Evolutionary conservation across 2,113 vertebrate genomes (phyloP), one percentile per base, ranked within the genome.

Genomic region (Syrrhaptes paradoxus): DNA sequence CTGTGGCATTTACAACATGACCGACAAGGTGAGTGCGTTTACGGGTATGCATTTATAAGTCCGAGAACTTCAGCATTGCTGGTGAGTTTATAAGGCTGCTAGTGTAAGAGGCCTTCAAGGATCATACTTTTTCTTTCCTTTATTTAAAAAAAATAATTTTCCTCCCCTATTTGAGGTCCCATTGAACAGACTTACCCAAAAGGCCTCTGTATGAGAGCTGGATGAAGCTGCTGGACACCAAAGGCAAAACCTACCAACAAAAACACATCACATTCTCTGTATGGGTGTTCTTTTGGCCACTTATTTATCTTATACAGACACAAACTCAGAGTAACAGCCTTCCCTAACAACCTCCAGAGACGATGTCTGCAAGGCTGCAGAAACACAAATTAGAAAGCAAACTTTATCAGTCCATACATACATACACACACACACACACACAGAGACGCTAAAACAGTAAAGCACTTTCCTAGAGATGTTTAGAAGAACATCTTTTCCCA

Each of bases 141-240:
- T 73, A 73, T 83, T 51, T 15, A 25, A 31, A 77, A 77, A 41
- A 25, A 68, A 7, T 34, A 54, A 14, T 38, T 75, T 73, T 93
- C 84, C 89, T 95, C 94, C 96, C 96, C 90, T 79, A 13, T 72
- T 66, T 81, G 81, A 97, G 49, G 77, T 94, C 59, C 70, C 80
- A 62, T 66, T 89, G 65, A 92, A 93, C 29, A 55, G 54, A 98
- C 98, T 98, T 99, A 99, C 99, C 99, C 99, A 93, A 99, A 99
- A 97, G 99, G 99, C 98, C 99, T 99, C 96, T 99, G 99, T 97
- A 99, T 99, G 96, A 99, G 99, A 65, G 99, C 99, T 59, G 99
- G 99, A 97, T 99, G 99, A 97, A 99, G 99, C 66, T 99, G 99
- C 85, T 99, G 99, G 95, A 99, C 99, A 57, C 99, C 99, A 97